Percentiles rank a stretch among this genome's conserved stretches.
Conservation (phyloP, 1,140 invertebrate genomes). For the Sitophilus oryzae region DNA sequence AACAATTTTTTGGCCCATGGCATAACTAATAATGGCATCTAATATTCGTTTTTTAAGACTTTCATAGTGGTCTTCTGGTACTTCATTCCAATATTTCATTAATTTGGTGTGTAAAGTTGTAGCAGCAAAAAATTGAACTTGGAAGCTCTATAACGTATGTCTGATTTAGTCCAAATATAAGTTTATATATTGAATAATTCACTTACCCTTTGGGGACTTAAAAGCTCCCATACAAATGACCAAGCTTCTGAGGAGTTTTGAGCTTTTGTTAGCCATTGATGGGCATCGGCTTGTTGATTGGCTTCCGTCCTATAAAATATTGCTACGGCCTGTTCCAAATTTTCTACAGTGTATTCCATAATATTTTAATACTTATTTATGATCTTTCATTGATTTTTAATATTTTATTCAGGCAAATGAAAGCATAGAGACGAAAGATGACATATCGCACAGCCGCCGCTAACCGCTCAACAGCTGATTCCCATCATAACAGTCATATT, state of each 20-base stretch:
- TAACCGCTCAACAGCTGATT: no score
- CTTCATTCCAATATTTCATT: conserved; percentile 76
- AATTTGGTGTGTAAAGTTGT: conserved; percentile 83
- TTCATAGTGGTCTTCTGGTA: conserved; percentile 70
- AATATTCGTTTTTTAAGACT: conserved; percentile 69
- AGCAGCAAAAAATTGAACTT: conserved; percentile 90
- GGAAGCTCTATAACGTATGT: conserved; percentile 57
- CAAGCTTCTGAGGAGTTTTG: conserved; percentile 80
- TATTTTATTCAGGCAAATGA: no score
- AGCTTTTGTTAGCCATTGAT: conserved; percentile 74
- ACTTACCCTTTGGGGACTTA: conserved; percentile 67
- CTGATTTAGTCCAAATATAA: background rate
- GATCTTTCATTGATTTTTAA: background rate
- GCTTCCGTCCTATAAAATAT: conserved; percentile 50
- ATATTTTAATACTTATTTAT: background rate
- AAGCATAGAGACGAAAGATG: no score
- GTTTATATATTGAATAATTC: background rate
- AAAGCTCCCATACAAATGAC: conserved; percentile 82
- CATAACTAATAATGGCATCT: conserved; percentile 66
- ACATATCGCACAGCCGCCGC: no score
- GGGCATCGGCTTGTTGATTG: conserved; percentile 64
- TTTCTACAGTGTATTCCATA: conserved; percentile 42
- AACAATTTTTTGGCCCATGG: conserved; percentile 74
- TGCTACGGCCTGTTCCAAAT: conserved; percentile 49
- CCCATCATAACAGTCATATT: no score